Conservation (phyloP, 2,797 vertebrate genomes). For the Gambelia wislizenii region DNA sequence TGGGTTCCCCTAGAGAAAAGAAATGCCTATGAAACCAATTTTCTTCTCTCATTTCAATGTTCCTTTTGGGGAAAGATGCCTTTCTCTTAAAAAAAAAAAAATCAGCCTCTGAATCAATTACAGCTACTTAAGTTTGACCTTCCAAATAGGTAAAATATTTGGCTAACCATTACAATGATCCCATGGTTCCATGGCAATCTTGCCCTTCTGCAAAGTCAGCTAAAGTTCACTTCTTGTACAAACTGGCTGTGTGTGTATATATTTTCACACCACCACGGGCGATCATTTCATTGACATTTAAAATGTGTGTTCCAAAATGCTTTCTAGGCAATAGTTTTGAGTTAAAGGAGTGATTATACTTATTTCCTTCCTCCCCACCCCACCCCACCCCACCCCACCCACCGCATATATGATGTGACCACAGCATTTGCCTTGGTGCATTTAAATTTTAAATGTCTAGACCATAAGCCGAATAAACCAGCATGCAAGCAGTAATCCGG, state of each 20-base stretch:
- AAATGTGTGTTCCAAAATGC: constrained; percentile 4
- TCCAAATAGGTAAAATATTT: not conserved
- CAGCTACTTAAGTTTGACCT: not conserved
- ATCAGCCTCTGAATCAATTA: not conserved
- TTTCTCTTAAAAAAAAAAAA: not conserved
- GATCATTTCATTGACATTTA: not conserved
- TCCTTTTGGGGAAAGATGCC: not conserved
- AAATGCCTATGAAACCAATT: not conserved
- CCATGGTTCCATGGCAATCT: too few species aligned
- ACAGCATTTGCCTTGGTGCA: not conserved
- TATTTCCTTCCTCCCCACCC: constrained; percentile 21
- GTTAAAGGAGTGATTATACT: constrained; percentile 14
- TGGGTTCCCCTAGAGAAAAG: not conserved
- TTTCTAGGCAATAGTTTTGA: constrained; percentile 35
- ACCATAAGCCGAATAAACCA: not conserved
- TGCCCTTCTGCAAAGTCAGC: not conserved
- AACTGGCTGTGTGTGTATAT: not conserved
- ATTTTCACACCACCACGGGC: not conserved
- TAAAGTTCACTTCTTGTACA: not conserved
- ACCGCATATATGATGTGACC: not conserved
- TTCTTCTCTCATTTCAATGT: not conserved
- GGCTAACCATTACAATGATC: not conserved
- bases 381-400: not conserved
- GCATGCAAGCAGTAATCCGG: not conserved
- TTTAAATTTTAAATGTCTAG: constrained; percentile 36